Base-by-base conservation (phyloP, 2,797 vertebrate genomes). In the Rhabdomys pumilio region DNA sequence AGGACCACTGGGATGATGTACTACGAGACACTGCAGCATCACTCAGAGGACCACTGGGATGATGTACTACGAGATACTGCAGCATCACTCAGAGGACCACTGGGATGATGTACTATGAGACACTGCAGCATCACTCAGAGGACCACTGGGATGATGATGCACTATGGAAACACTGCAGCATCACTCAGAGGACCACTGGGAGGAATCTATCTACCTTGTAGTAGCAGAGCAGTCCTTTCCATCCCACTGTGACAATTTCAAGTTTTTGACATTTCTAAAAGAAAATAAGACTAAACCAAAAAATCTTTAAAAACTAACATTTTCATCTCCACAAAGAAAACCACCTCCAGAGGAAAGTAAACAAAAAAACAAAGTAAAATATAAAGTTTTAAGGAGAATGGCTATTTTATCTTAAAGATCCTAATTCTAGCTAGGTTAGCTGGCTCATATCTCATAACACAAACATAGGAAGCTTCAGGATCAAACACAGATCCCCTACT, bases 141-240 rank as follows among this genome's bases (percentile, higher is more conserved):
- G 13, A 15, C 34, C 41, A 19, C 1, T 3, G 12, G 50, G 41
- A 44, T n/a, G 44, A 44, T 44, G 44, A 44, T 44, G 44, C 5
- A 44, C 44, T 44, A 44, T 44, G 44, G 44, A 44, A 5, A 41
- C 6, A 19, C 7, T 7, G 9, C 1, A 34, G 22, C 15, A 79
- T 44, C 72, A 17, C 41, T 38, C 1, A 0, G 0, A 11, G 0
- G 13, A 15, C 34, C 41, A 19, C 1, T 3, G 13, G 50, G 41
- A 47, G 12, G 6, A 69, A 38, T 3, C 24, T 4, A 1, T n/a
- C 57, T 3, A 29, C 47, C 4, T 0, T 24, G 59, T 65, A 20
- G 65, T 65, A 20, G 59, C 53, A 38, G 24, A 4, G 24, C 3
- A 47, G 47, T n/a, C 29, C 19, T n/a, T 34, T 57, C 76, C 1